Evolutionary conservation across 2,797 vertebrate species (phyloP), one percentile per base, ranked within the genome.

Genomic region (Syngnathus acus): DNA sequence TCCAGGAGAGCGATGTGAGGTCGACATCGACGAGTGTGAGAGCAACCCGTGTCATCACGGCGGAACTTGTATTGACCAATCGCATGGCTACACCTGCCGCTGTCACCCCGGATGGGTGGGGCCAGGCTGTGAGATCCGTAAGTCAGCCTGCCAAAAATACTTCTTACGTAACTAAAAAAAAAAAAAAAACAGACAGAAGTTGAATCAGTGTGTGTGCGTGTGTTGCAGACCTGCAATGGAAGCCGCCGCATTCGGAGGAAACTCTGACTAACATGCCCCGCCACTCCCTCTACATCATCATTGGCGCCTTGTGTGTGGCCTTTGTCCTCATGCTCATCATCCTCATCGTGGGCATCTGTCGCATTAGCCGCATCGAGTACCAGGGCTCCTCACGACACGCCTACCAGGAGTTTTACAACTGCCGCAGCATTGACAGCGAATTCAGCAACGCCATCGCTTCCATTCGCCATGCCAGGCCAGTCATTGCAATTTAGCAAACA

Each of bases 301-400:
- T 98, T 0, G 96, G 97, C 0, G 97, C 96, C 0, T 92, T 99
- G 77, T 99, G 97, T 0, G 96, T 98, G 21, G 96, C 97, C 17
- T 99, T 98, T n/a, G 90, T 98, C 58, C 93, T 99, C 68, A 99
- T 99, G 97, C 91, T 98, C 64, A 98, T 98, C 89, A 98, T 98
- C 80, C 92, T 99, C 43, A 98, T 99, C 0, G 96, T 99, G 84
- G 97, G 97, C 0, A 98, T 99, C 83, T 99, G 97, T 68, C 95
- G 97, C 83, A 99, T 99, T 90, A 98, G 96, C 84, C 97, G 97
- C 76, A 99, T 99, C 0, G 97, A 98, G 82, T 99, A 99, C 88
- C 97, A 99, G 89, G 97, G 96, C 73, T 98, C 96, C 0, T 94
- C 97, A 11, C 87, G 95, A 68, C 96, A 98, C 0, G 94, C 96